Evolutionary conservation across 2,113 vertebrate species (phyloP).

Genomic region (Rostratula benghalensis): DNA sequence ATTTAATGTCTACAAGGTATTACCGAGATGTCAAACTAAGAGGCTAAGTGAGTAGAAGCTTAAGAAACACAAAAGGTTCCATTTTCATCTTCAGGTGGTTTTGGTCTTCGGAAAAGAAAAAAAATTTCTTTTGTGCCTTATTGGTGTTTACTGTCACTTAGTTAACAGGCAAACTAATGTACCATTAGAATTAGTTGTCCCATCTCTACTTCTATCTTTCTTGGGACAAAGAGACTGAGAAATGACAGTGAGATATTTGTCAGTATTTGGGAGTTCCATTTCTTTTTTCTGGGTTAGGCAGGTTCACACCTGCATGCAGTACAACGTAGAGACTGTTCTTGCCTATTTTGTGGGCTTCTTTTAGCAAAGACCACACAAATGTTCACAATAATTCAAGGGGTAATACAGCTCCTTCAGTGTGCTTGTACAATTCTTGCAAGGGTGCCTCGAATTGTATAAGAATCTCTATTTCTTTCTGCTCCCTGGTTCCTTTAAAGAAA

Average conservation of each 20-base stretch:
- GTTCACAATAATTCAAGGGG: not conserved
- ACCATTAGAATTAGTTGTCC: not conserved
- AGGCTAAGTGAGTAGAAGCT: not conserved
- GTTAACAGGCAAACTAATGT: not conserved
- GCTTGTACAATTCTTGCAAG: not conserved
- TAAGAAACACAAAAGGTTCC: not conserved
- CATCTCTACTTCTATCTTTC: not conserved
- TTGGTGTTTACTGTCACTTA: not conserved
- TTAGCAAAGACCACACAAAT: not conserved
- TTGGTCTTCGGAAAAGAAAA: not conserved
- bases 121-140: not conserved
- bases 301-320: not conserved
- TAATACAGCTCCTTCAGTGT: not conserved
- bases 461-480: not conserved
- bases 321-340: not conserved
- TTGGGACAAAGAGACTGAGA: not conserved
- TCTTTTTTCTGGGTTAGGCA: not conserved
- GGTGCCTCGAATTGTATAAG: not conserved
- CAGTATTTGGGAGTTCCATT: not conserved
- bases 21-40: not conserved
- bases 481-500: not conserved
- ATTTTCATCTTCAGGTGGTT: not conserved
- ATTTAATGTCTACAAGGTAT: not conserved
- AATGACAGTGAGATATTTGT: not conserved
- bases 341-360: not conserved